Base-by-base conservation (phyloP, 2,797 vertebrate genomes). In the Anguilla megastoma region DNA sequence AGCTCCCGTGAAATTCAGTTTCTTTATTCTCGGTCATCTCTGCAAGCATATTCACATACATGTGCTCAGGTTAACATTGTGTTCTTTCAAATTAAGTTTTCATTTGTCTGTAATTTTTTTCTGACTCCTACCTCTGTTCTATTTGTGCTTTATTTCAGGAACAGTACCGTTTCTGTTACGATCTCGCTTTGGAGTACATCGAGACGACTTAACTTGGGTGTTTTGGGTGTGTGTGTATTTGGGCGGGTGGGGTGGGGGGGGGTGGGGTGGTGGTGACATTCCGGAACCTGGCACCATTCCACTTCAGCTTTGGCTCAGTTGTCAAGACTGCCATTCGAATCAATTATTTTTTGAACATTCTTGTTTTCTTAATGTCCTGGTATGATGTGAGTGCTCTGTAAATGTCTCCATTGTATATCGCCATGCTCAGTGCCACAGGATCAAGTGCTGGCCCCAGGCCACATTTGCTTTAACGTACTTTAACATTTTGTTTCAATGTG, bases 131-230 rank as follows among this genome's bases (percentile, higher is more conserved):
- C 24, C 24, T 87, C 36, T 86, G 0, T n/a, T 5, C 74, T 33
- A 5, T 79, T 33, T 79, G 30, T 85, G 14, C 86, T 85, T 89
- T 30, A 56, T 74, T 84, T 12, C 93, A 99, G 98, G 98, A 99
- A 89, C 98, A 99, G 91, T 99, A 99, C 91, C 97, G 98, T 60
- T 99, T 99, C 96, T 98, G 98, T 94, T 99, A 99, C 0, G 98
- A 99, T 56, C 97, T 99, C 85, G 96, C 98, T 0, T 92, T 99
- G 95, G 98, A 99, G 93, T 99, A 98, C 93, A 96, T 99, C 87
- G 98, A 99, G 91, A 97, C 97, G 0, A 98, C 98, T 3, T 99
- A 99, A 95, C 95, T 91, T 41, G 0, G 7, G 45, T 50, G 18
- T 82, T 21, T 8, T 21, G 79, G 12, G 74, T 41, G 74, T 79